Base-by-base conservation (phyloP, 1,140 invertebrate species). In the Teleogryllus occipitalis region DNA sequence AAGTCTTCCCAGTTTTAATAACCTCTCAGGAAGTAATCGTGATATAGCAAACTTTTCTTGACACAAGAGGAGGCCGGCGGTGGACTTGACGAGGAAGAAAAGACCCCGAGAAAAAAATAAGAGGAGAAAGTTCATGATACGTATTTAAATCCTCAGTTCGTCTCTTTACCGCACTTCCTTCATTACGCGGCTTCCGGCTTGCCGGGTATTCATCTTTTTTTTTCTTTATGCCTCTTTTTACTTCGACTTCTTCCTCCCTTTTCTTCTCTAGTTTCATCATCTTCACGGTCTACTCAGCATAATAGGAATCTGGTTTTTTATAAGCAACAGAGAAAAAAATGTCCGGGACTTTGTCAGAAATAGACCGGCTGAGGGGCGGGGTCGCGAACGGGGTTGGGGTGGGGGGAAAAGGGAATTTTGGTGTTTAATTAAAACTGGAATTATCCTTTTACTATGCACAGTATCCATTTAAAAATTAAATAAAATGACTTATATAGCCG, bases 1-100 rank as follows among this genome's bases (percentile, higher is more conserved):
- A 65, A 65, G 54, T 14, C 54, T 65, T 7, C 54, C 54, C 54
- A 65, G 54, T 65, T 65, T 65, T 65, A 65, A 65, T 65, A 65
- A 65, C 54, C 54, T 65, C 54, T 65, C 54, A 65, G 54, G 18
- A 65, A 65, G 54, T 65, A 65, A 65, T 65, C 54, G 54, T 65
- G 54, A 65, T 65, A 7, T 65, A 65, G 54, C 2, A 65, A 65
- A 65, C 54, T 65, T 65, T 65, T 65, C 18, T 65, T 65, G 54
- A 65, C 54, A 65, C 54, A 65, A 65, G 54, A 65, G 54, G 18
- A 18, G 18, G 54, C 10, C 54, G 27, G 54, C 54, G 18, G 54
- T 39, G 27, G 18, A 65, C 10, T 65, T 65, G 27, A 1, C 27
- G 27, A 39, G 18, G 18, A 65, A 65, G 54, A 65, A 65, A 65